These are phyloP conservation scores for Saxicola maurus DNA, from an alignment of 2,797 vertebrate genomes.

Conservation along the genomic window DNA sequence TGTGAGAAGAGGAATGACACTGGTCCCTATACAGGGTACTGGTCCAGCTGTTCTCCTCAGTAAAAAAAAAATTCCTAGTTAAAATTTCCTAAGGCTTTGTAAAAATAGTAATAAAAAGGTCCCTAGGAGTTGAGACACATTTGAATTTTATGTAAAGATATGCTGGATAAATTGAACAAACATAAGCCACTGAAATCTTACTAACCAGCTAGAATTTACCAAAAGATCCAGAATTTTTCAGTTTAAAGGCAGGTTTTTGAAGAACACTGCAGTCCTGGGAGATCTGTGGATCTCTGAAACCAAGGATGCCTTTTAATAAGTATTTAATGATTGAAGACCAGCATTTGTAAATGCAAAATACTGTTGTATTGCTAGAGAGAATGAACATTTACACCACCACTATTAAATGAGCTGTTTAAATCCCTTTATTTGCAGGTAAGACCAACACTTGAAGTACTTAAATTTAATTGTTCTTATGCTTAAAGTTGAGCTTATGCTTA, in stretches of 20 bases:
- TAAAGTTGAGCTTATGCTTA: neutral
- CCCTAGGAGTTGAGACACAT: neutral
- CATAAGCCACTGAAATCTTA: neutral
- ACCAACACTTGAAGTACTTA: neutral
- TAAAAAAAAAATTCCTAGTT: neutral
- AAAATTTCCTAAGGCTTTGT: neutral
- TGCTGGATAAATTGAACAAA: neutral
- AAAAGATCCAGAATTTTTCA: neutral
- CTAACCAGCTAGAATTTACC: neutral
- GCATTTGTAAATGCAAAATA: neutral
- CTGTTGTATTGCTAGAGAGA: neutral
- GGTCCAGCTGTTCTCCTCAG: neutral
- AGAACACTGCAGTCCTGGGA: neutral
- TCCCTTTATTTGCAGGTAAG: neutral
- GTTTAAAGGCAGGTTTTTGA: neutral
- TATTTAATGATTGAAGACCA: neutral
- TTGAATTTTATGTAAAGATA: neutral
- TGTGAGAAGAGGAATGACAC: neutral
- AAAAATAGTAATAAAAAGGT: neutral
- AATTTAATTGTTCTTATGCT: neutral
- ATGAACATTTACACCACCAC: neutral
- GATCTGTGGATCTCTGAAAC: neutral
- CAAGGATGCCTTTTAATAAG: neutral
- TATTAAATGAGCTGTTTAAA: neutral
- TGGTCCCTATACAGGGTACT: neutral